A percentile compares a stretch with the other conserved stretches of the same genome.
Evolutionary conservation across 2,797 vertebrate genomes (phyloP).

Genomic region (Peromyscus attwateri): DNA sequence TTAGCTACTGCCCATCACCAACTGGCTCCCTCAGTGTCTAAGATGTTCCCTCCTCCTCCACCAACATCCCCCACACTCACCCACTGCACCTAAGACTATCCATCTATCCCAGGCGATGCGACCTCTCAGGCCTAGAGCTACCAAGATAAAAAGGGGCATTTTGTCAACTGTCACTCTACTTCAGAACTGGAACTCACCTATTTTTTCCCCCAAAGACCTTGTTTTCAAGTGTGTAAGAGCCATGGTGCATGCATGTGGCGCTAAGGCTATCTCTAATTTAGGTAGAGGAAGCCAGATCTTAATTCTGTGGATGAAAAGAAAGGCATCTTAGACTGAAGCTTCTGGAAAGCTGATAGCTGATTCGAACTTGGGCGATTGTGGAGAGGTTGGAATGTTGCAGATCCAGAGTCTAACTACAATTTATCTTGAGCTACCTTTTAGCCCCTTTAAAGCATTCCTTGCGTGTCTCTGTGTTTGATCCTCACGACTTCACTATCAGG

Average conservation of each 20-base stretch:
- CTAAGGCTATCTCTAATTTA: conserved; percentile 33
- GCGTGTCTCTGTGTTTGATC: neutral
- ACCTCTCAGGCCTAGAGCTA: neutral
- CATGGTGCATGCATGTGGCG: neutral
- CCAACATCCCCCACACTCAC: neutral
- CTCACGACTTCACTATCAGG: neutral
- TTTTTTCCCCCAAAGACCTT: conserved; percentile 7
- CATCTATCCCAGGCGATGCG: neutral
- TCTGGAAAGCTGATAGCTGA: neutral
- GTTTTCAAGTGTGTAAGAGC: conserved; percentile 46
- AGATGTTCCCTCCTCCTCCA: neutral
- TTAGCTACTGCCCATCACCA: neutral
- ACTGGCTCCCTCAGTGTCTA: conserved; percentile 17
- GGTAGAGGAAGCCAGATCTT: conserved; percentile 30
- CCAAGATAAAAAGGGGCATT: neutral
- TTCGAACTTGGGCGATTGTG: neutral
- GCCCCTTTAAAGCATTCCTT: neutral
- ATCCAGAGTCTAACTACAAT: neutral
- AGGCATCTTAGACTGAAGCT: neutral
- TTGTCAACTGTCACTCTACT: neutral
- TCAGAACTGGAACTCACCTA: neutral
- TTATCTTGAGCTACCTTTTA: neutral
- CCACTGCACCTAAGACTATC: neutral
- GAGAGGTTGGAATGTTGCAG: neutral
- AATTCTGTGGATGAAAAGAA: neutral